Conservation (phyloP, 2,797 vertebrate genomes). For the Cossypha niveicapilla region DNA sequence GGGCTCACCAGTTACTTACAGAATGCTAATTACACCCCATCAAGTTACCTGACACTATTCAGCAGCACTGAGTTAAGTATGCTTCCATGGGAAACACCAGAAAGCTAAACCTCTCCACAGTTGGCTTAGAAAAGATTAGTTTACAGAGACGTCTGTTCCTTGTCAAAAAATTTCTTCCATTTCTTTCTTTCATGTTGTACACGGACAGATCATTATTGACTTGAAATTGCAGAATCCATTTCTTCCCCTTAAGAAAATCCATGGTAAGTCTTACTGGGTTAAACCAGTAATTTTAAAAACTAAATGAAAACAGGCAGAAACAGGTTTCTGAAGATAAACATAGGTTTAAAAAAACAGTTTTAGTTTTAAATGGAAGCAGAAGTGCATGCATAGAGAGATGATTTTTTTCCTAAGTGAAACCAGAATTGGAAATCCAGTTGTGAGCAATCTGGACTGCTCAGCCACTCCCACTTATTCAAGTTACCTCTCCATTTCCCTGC, state of each 20-base stretch:
- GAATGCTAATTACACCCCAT: slow-evolving; percentile 17
- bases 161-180: slow-evolving; percentile 57
- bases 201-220: slow-evolving; percentile 20
- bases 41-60: slow-evolving; percentile 24
- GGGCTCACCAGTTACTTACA: background rate
- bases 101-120: slow-evolving; percentile 22
- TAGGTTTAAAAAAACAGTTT: background rate
- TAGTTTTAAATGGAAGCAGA: slow-evolving; percentile 31
- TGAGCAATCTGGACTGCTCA: background rate
- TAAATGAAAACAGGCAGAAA: slow-evolving; percentile 20
- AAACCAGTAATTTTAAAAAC: slow-evolving; percentile 23
- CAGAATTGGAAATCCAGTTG: background rate
- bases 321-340: slow-evolving; percentile 32
- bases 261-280: slow-evolving; percentile 16
- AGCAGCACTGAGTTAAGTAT: background rate
- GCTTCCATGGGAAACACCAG: slow-evolving; percentile 13
- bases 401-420: slow-evolving; percentile 22
- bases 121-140: slow-evolving; percentile 27
- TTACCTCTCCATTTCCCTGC: background rate
- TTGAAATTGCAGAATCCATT: slow-evolving; percentile 51
- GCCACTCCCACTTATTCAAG: background rate
- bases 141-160: slow-evolving; percentile 24
- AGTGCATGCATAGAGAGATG: background rate
- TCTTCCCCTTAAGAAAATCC: slow-evolving; percentile 45
- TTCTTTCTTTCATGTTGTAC: slow-evolving; percentile 45